Conservation (phyloP, 2,113 vertebrate genomes). For the Coreoperca whiteheadi region DNA sequence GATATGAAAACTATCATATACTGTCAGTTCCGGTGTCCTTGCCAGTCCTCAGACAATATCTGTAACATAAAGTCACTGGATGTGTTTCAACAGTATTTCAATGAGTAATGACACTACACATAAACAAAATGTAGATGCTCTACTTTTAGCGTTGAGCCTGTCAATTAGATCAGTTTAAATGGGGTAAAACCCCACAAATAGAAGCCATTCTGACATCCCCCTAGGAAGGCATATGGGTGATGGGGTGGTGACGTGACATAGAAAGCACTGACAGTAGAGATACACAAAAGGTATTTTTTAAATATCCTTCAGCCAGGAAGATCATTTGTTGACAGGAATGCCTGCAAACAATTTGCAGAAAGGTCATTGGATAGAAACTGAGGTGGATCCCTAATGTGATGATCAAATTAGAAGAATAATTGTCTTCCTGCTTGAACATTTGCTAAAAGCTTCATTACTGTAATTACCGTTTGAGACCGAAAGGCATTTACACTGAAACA, state of each 20-base stretch:
- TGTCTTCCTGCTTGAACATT: slow-evolving; percentile 23
- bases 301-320: slow-evolving; percentile 5
- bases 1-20: background rate
- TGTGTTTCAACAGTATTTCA: background rate
- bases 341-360: background rate
- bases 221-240: background rate
- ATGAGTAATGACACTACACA: background rate
- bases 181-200: slow-evolving; percentile 7
- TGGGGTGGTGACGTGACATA: background rate
- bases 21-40: background rate
- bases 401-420: slow-evolving; percentile 23
- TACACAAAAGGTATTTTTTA: background rate
- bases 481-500: slow-evolving; percentile 28
- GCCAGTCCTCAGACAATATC: background rate
- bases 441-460: slow-evolving; percentile 24
- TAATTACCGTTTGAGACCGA: slow-evolving; percentile 23
- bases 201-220: slow-evolving; percentile 3
- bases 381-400: slow-evolving; percentile 27
- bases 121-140: background rate
- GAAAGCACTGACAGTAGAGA: background rate
- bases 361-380: slow-evolving; percentile 12
- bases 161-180: slow-evolving; percentile 18
- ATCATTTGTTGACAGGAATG: slow-evolving; percentile 25
- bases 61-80: background rate
- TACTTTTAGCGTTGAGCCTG: background rate